Evolutionary conservation across 2,113 vertebrate genomes (phyloP), one percentile per base, ranked within the genome.

Genomic region (Muntiacus muntjak): DNA sequence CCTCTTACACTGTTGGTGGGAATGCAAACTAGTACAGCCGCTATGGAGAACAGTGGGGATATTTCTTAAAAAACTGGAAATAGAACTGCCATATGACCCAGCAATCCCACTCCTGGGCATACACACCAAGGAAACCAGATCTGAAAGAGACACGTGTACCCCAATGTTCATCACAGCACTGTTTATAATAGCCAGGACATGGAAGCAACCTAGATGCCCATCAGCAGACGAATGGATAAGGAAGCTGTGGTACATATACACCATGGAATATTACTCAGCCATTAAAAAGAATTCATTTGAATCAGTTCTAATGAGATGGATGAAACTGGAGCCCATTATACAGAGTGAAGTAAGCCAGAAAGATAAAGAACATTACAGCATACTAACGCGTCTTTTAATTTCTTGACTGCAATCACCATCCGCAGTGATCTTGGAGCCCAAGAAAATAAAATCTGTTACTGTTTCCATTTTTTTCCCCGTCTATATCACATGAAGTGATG

Each of bases 151-250:
- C 28, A 60, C 6, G 0, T 30, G 26, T 3, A 60, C 28, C 5
- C 58, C 28, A 30, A 1, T 60, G 28, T 60, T 15, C 58, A 60
- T 60, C 0, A 2, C 26, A 60, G 58, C 12, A 30, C 26, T 15
- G 13, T 60, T 60, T 60, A 60, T 14, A 30, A 3, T 60, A 60
- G 2, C 58, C 5, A 60, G 2, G 28, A 62, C 28, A 30, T 62
- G 60, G 58, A 62, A 62, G 28, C 28, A 30, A 30, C 12, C 60
- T 62, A 62, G 60, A 62, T 30, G 60, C 7, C 13, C 60, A 30
- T 62, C 0, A 0, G 12, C 13, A 62, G 60, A 62, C 1, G 0
- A 62, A 62, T 62, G 60, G 28, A 62, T 30, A 62, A 30, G 12
- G 2, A 62, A 62, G 28, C 26, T 0, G 13, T 62, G 60, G 60